Evolutionary conservation across 2,888 invertebrate species (phyloP).

Genomic region (Oeneis ivallda): DNA sequence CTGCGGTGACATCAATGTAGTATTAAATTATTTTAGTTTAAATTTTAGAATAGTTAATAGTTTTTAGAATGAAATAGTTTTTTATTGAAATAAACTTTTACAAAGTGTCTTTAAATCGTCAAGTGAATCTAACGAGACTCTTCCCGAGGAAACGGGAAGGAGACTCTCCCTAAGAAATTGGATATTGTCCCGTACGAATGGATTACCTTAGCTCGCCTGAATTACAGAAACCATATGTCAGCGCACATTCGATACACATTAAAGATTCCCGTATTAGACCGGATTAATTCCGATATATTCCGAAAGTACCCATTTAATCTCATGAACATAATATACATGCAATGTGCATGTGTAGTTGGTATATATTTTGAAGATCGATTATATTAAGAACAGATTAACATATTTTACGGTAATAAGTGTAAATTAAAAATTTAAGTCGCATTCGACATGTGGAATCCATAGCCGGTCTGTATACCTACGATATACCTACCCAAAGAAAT

Average conservation of each 20-base stretch:
- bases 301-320: conserved; percentile 60
- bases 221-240: conserved; percentile 79
- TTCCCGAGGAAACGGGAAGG: conserved; percentile 55
- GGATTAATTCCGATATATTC: conserved; percentile 72
- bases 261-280: conserved; percentile 67
- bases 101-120: too few species aligned
- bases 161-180: conserved; percentile 66
- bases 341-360: conserved; percentile 8
- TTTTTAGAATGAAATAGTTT: too few species aligned
- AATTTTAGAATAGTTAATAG: too few species aligned
- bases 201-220: conserved; percentile 74
- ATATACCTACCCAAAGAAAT: too few species aligned
- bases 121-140: neutral
- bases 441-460: too few species aligned
- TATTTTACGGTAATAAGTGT: neutral
- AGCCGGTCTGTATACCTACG: too few species aligned
- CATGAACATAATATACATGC: conserved; percentile 42
- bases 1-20: too few species aligned
- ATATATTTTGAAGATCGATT: neutral
- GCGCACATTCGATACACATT: conserved; percentile 68
- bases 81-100: too few species aligned
- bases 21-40: too few species aligned
- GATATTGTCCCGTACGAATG: conserved; percentile 68
- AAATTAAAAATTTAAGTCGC: too few species aligned
- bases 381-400: too few species aligned